Base-by-base conservation (phyloP, 2,113 vertebrate genomes). In the Cavia aperea region DNA sequence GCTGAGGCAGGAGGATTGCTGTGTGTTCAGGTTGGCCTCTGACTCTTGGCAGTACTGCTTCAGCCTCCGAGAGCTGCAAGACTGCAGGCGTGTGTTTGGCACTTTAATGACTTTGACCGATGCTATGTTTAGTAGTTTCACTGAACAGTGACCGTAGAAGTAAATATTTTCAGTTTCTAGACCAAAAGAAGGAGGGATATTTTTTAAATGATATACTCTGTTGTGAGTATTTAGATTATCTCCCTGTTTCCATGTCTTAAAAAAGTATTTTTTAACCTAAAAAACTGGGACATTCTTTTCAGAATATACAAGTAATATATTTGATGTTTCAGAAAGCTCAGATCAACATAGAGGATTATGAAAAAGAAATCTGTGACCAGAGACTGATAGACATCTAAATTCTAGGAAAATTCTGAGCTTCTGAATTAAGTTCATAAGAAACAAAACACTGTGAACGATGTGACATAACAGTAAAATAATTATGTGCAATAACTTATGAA, bases 271-370 rank as follows among this genome's bases (percentile, higher is more conserved):
- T 13, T 87, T 51, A 43, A 81, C 54, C n/a, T 89, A 70, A 75
- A 92, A 54, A 92, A 85, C 78, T 66, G 8, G 75, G 75, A 84
- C 63, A 93, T 85, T 93, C 0, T n/a, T 86, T 91, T 93, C 36
- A 87, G 60, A 66, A 60, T 75, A 84, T 26, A 75, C 21, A 60
- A 70, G 33, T 54, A 89, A 66, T 70, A 81, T 93, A 72, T 88
- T 89, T 86, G 75, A 86, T 39, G 88, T 56, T 89, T 91, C 31
- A 58, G 16, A 94, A 88, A 31, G 4, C 46, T 91, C 19, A 54
- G 29, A 60, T 81, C 63, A 88, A 33, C 81, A 46, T 58, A 63
- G 46, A 81, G 1, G 43, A n/a, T 95, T 93, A 94, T 81, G 66
- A 43, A 92, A 87, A 87, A 68, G 65, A 92, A 87, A 81, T 21